Base-by-base conservation (phyloP, 1,140 invertebrate genomes). In the Eriosoma lanigerum region DNA sequence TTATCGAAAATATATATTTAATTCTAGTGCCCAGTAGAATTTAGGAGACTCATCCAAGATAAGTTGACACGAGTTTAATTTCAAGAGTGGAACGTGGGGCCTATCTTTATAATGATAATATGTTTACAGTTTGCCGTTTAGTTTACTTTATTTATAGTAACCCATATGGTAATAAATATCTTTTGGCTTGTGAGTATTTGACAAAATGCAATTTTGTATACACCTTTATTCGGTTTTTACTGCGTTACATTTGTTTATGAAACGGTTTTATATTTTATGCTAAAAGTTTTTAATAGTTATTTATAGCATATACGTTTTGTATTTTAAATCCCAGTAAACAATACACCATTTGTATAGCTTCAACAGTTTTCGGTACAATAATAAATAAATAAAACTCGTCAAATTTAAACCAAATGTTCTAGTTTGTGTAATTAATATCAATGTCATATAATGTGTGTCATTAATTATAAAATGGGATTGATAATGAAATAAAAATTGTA, bases 101-200 rank as follows among this genome's bases (percentile, higher is more conserved):
- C 17, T 17, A 9, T 32, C 17, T 17, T 10, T 32, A 62, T 26
- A 62, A 15, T 5, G 52, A 62, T 26, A 62, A 15, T 5, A 72
- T 72, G 68, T 72, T 72, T 72, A 72, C 46, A 15, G 9, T 48
- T 29, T 10, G 48, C 46, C 1, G 9, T 48, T 29, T 10, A 24
- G 21, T 24, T 44, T 21, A 72, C 50, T 72, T 72, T 72, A 72
- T 72, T 72, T 72, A 72, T 72, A 72, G 68, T 19, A 52, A 17
- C 48, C 68, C 68, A 50, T 29, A 72, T 70, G 66, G 68, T 15
- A 52, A 68, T 21, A 68, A 13, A 46, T 68, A 29, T 48, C 19
- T 0, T 68, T 46, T 68, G 64, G 64, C 38, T 68, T 38, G n/a
- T 19, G 12, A 46, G 32, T 46, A 15, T 68, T 68, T 68, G 38